Conservation (phyloP, 1,140 invertebrate species). For the Nasonia vitripennis region DNA sequence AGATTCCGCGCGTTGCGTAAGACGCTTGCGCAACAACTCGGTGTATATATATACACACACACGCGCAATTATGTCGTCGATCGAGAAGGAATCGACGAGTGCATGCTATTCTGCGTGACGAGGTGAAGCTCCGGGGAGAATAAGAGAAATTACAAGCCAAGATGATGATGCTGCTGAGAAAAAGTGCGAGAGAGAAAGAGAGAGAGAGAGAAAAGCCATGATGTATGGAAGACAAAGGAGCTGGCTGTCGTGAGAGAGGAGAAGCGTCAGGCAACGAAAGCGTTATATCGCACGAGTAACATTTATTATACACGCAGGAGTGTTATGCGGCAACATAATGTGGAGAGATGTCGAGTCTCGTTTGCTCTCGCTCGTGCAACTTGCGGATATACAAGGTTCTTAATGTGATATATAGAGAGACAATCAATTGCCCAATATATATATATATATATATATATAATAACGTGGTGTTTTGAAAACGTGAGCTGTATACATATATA, state of each 20-base stretch:
- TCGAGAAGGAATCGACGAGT: no score
- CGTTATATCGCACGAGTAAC: constrained; percentile 37
- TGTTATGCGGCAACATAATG: not conserved
- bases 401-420: no score
- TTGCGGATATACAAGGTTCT: not conserved
- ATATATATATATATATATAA: no score
- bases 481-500: no score
- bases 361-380: constrained; percentile 22
- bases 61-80: no score
- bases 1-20: no score
- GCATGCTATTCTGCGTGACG: no score
- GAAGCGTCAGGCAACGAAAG: constrained; percentile 24
- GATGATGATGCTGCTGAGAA: not conserved
- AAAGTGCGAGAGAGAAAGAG: constrained; percentile 28
- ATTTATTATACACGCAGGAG: not conserved
- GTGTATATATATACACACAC: no score
- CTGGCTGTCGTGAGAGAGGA: not conserved
- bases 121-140: constrained; percentile 24
- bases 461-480: no score
- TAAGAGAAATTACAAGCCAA: not conserved
- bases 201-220: constrained; percentile 26
- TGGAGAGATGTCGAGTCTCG: not conserved
- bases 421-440: not conserved
- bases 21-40: no score
- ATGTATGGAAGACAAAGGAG: not conserved